Evolutionary conservation across 1,140 invertebrate genomes (phyloP).

Genomic region (Tenebrio molitor): DNA sequence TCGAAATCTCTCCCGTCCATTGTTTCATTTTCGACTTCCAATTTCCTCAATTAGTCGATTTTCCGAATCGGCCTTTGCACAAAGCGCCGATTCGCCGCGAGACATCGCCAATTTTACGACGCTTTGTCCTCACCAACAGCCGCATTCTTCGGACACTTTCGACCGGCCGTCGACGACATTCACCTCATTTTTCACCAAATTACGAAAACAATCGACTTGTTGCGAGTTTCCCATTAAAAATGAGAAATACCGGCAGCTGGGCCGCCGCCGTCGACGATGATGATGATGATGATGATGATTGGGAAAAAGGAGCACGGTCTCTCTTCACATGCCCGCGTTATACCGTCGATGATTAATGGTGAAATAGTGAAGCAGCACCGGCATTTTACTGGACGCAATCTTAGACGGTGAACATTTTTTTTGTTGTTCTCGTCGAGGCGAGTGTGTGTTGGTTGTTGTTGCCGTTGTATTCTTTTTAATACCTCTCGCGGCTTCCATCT

Average conservation of each 20-base stretch:
- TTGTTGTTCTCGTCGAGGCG: too few species aligned
- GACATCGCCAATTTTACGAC: slow-evolving; percentile 7
- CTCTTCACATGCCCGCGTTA: slow-evolving; percentile 18
- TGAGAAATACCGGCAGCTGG: slow-evolving; percentile 18
- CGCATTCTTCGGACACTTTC: background rate
- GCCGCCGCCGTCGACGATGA: background rate
- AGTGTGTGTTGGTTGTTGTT: slow-evolving; percentile 10
- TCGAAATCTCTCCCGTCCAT: too few species aligned
- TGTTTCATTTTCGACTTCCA: too few species aligned
- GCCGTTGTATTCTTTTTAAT: slow-evolving; percentile 45
- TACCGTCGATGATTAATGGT: slow-evolving; percentile 54
- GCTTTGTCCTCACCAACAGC: background rate
- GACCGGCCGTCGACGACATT: too few species aligned
- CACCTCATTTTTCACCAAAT: too few species aligned
- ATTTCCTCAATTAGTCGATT: too few species aligned
- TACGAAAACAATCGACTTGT: background rate
- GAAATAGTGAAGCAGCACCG: slow-evolving; percentile 53
- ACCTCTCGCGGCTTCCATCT: slow-evolving; percentile 48
- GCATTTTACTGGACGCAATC: slow-evolving; percentile 48
- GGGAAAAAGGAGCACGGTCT: slow-evolving; percentile 12
- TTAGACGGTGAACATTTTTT: slow-evolving; percentile 29
- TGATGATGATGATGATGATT: slow-evolving; percentile 14
- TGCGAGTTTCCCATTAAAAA: slow-evolving; percentile 14
- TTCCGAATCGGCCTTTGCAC: too few species aligned
- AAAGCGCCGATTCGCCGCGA: too few species aligned